phyloP scores from a whole-genome alignment of 2,888 invertebrate species.

The Subacronicta megacephala region DNA sequence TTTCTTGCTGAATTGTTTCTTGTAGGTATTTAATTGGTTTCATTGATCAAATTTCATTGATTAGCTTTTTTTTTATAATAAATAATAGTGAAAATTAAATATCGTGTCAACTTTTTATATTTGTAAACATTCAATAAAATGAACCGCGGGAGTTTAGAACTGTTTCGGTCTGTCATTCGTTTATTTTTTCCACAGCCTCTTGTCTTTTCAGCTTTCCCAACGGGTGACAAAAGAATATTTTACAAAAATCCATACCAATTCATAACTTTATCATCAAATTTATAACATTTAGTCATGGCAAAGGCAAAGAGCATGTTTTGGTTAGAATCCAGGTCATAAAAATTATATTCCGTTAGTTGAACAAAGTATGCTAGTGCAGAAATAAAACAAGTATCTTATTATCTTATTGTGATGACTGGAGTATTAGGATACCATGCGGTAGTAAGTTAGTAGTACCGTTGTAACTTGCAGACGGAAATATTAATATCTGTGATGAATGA shows the following conservation, averaged over 20 bases:
- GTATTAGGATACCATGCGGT: slow-evolving; percentile 27
- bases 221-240: too few relatives aligned
- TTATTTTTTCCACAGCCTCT: too few relatives aligned
- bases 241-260: too few relatives aligned
- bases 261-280: too few relatives aligned
- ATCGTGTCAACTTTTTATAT: too few relatives aligned
- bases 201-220: too few relatives aligned
- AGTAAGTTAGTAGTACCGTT: slow-evolving; percentile 50
- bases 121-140: too few relatives aligned
- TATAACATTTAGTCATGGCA: too few relatives aligned
- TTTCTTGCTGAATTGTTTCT: not conserved
- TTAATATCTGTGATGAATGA: slow-evolving; percentile 55
- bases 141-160: slow-evolving; percentile 9
- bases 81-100: too few relatives aligned
- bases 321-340: slow-evolving; percentile 14
- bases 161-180: slow-evolving; percentile 24
- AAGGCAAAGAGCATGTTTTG: slow-evolving; percentile 13
- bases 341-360: slow-evolving; percentile 43
- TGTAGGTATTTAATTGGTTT: too few relatives aligned
- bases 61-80: too few relatives aligned
- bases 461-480: slow-evolving; percentile 57
- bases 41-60: too few relatives aligned
- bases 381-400: slow-evolving; percentile 37
- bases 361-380: slow-evolving; percentile 19
- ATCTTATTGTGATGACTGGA: slow-evolving; percentile 30